Evolutionary conservation across 1,140 invertebrate genomes (phyloP).

Genomic region (Drosophila pectinifera): DNA sequence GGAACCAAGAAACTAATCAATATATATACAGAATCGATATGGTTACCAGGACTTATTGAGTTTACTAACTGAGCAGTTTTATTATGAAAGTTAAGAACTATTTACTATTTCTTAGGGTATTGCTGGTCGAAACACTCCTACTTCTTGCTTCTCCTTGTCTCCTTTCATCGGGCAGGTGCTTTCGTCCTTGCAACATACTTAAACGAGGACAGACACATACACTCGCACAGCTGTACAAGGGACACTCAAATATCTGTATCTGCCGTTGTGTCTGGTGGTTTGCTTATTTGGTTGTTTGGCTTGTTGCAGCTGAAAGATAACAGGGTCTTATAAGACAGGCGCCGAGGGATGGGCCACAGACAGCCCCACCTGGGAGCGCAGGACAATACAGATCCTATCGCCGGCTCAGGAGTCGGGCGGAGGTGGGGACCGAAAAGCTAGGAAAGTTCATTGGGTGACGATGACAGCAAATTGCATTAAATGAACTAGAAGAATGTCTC

Average conservation of each 20-base stretch:
- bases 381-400: conserved; percentile 31
- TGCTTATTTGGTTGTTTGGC: conserved; percentile 40
- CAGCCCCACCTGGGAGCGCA: conserved; percentile 27
- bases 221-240: conserved; percentile 1
- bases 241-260: conserved; percentile 22
- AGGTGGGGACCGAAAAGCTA: neutral
- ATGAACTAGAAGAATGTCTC: conserved; percentile 52
- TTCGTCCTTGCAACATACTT: conserved; percentile 1
- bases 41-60: no score
- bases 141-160: neutral
- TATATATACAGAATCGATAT: no score
- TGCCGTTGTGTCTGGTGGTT: conserved; percentile 23
- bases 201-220: neutral
- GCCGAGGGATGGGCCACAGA: neutral
- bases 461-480: conserved; percentile 60
- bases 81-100: no score
- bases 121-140: neutral
- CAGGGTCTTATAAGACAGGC: conserved; percentile 23
- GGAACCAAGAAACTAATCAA: no score
- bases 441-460: conserved; percentile 42
- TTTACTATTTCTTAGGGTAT: neutral
- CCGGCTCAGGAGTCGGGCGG: neutral
- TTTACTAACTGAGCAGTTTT: no score
- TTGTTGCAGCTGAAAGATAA: conserved; percentile 50
- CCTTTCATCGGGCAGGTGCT: conserved; percentile 28